Base-by-base conservation (phyloP, 2,797 vertebrate species). In the Gymnopithys bicolor region DNA sequence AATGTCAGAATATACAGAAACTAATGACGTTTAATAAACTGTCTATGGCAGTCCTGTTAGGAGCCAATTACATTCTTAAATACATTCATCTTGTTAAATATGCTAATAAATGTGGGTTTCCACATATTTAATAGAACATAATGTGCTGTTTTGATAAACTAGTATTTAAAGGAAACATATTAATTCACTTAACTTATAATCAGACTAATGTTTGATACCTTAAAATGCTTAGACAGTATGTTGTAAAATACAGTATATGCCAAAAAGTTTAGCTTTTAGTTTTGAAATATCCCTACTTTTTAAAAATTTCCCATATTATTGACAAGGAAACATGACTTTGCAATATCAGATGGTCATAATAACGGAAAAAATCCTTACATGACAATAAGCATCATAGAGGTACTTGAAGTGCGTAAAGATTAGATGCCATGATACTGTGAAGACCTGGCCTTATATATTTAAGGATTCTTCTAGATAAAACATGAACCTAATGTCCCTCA, bases 1-100 rank as follows among this genome's bases (percentile, higher is more conserved):
- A 96, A 89, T 89, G 77, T 93, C 76, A 92, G 49, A 88, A 78
- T 83, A 93, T 92, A 67, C 73, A 87, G 43, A 83, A 51, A 73
- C 52, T 91, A 92, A 73, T 88, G 59, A 59, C 39, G 62, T 64
- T 58, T 84, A 91, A 76, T 93, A 64, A 91, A 74, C 30, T 71
- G 78, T 27, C 39, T 59, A 43, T 71, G 19, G 37, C 45, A 74
- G 18, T 69, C 46, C 83, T 51, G 11, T 91, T 93, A 87, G 89
- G 64, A 88, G 55, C 56, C 46, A 59, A 46, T 78, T 95, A 67
- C 5, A 6, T 90, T 83, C 84, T 87, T 93, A 84, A 88, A 48
- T 51, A 71, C 8, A 43, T 8, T 77, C 18, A 60, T 60, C 51
- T 75, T 62, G 27, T 45, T 59, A 37, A 87, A 77, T 68, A n/a